These are phyloP conservation scores for Nasonia longicornis DNA, from an alignment of 1,140 invertebrate species.

Conservation along the genomic window DNA sequence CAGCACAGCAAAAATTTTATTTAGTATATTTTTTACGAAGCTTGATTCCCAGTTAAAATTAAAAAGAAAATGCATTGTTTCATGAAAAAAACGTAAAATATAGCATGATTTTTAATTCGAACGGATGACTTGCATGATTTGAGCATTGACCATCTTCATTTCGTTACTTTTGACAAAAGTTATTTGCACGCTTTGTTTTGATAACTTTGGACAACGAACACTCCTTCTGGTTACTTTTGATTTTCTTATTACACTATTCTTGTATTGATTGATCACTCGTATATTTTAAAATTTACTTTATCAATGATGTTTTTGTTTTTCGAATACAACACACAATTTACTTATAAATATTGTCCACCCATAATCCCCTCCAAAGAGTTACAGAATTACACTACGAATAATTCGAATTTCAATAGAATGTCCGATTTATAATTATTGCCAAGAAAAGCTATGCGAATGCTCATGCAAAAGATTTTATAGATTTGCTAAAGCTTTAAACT, in stretches of 20 bases:
- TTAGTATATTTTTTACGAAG: not conserved
- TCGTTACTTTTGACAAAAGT: not conserved
- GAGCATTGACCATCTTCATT: not conserved
- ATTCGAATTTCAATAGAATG: too few relatives aligned
- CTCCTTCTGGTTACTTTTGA: not conserved
- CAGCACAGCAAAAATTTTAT: not conserved
- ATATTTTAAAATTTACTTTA: not conserved
- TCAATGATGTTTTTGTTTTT: not conserved
- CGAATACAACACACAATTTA: not conserved
- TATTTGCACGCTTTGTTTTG: not conserved
- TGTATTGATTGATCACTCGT: not conserved
- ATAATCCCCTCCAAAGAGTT: too few relatives aligned
- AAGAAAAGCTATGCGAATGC: not conserved
- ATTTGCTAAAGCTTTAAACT: too few relatives aligned
- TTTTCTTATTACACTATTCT: not conserved
- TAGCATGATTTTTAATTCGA: not conserved
- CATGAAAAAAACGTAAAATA: not conserved
- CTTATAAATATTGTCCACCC: not conserved
- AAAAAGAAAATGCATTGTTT: not conserved
- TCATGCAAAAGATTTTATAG: too few relatives aligned
- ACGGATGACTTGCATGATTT: conserved; percentile 1
- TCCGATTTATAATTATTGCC: not conserved
- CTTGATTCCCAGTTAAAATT: not conserved
- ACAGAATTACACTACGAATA: too few relatives aligned
- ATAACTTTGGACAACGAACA: not conserved